Base-by-base conservation (phyloP, 2,113 vertebrate species). In the Spilogale gracilis region DNA sequence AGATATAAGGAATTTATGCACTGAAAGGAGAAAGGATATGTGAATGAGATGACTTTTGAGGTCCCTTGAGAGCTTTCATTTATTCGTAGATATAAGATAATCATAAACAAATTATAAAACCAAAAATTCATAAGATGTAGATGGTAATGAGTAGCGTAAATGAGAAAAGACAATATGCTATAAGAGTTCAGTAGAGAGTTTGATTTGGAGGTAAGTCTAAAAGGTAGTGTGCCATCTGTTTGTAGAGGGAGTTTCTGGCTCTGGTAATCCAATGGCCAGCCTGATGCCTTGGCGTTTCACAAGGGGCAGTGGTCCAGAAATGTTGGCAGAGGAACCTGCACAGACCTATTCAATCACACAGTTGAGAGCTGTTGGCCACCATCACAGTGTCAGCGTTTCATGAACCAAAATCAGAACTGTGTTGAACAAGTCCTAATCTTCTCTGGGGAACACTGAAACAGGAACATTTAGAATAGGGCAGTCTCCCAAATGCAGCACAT, bases 291-390 rank as follows among this genome's bases (percentile, higher is more conserved):
- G 83, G 65, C 18, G 1, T 21, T 30, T 81, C 45, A 25, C 32
- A 83, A 74, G 20, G 56, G 43, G 14, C 48, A 32, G 10, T 74
- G n/a, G 50, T 96, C 38, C 79, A 94, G 69, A 45, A 32, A 14
- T 21, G 2, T 18, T 92, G 88, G 25, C 83, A 87, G 45, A 25
- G 11, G 1, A 54, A 54, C 7, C 13, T 48, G 21, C 84, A 45
- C 16, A 74, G 56, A 5, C 17, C 74, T 30, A 18, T 96, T 80
- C n/a, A 92, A 0, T 76, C 91, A 54, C 54, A 76, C 7, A 45
- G 25, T 65, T 79, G 92, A 94, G 91, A 71, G 58, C 13, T 88
- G 71, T 52, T 94, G 96, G 61, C 84, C 11, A 79, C 30, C 9
- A 27, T 74, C 27, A 30, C 50, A 38, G 45, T 14, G 27, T 56